A percentile compares a stretch with the other conserved stretches of the same genome.
Evolutionary conservation across 64 coral and sea anemone genomes (phyloP).

Genomic region (Montipora foliosa): DNA sequence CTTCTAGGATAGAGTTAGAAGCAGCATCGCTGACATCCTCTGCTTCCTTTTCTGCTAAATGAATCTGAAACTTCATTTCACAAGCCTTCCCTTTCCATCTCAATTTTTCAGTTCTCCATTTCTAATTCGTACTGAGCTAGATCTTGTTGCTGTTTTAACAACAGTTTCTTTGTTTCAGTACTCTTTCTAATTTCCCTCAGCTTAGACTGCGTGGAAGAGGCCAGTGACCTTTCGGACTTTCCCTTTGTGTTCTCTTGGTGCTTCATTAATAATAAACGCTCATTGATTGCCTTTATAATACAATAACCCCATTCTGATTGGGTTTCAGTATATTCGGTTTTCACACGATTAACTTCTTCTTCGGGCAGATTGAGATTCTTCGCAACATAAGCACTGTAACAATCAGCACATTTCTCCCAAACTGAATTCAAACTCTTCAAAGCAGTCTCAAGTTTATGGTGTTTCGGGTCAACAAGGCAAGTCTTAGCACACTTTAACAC

Average conservation of each 20-base stretch:
- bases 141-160: constrained; percentile 41
- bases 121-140: constrained; percentile 5
- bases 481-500: not conserved
- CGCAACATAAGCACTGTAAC: not conserved
- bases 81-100: constrained; percentile 30
- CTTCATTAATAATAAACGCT: not conserved
- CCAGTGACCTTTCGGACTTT: not conserved
- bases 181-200: constrained; percentile 20
- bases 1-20: not conserved
- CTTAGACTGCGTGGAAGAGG: not conserved
- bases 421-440: not conserved
- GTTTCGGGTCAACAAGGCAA: not conserved
- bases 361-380: not conserved
- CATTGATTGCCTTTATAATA: not conserved
- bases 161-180: constrained; percentile 29
- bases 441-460: not conserved
- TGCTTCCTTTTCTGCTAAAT: constrained; percentile 37
- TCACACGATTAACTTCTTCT: not conserved
- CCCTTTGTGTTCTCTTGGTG: not conserved
- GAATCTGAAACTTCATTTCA: constrained; percentile 48
- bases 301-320: no score
- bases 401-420: not conserved
- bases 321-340: not conserved
- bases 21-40: not conserved
- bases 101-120: constrained; percentile 36